These are phyloP conservation scores for Pseudomyrmex gracilis DNA, from an alignment of 1,140 invertebrate species.

Conservation along the genomic window DNA sequence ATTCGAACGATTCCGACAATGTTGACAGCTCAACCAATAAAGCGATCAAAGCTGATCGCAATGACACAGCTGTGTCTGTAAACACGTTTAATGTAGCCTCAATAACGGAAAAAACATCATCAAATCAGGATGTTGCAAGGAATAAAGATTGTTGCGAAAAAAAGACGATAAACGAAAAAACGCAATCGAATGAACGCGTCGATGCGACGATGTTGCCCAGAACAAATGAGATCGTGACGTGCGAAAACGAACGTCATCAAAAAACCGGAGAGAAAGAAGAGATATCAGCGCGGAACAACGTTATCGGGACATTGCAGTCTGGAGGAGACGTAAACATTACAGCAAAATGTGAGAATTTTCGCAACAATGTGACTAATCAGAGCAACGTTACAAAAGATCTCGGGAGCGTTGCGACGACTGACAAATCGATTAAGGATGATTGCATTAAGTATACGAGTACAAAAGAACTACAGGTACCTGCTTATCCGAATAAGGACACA, in stretches of 20 bases:
- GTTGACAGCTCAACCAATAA: conserved; percentile 56
- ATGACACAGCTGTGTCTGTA: neutral
- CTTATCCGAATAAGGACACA: conserved; percentile 37
- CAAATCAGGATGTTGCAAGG: conserved; percentile 14
- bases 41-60: neutral
- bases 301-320: neutral
- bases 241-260: neutral
- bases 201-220: neutral
- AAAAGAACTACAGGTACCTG: conserved; percentile 32
- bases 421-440: neutral
- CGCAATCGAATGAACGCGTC: neutral
- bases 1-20: conserved; percentile 69
- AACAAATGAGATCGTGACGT: neutral
- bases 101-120: neutral
- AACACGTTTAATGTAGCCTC: conserved; percentile 19
- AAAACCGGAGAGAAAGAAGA: neutral
- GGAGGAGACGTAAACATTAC: neutral
- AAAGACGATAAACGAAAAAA: neutral
- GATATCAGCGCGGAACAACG: neutral
- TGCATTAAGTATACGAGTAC: conserved; percentile 27
- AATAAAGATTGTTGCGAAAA: conserved; percentile 2
- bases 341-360: neutral
- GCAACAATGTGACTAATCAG: neutral
- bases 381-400: conserved; percentile 2
- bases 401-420: neutral